These are phyloP conservation scores for Myotis myotis DNA, from an alignment of 2,797 vertebrate species.

Conservation along the genomic window DNA sequence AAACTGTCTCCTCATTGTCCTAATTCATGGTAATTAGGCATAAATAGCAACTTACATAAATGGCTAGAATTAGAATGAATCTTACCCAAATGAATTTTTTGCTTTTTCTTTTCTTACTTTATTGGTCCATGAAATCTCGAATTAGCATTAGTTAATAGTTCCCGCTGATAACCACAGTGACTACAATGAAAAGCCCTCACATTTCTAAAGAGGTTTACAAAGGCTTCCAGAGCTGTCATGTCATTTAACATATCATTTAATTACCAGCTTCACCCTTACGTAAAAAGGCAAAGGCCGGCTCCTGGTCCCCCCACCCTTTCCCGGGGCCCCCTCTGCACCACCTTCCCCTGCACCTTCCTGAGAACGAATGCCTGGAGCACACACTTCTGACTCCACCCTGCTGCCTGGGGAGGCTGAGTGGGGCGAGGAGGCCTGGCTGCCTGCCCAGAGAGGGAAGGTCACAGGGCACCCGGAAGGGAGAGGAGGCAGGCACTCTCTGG, in stretches of 20 bases:
- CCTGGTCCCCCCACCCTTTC: too few relatives aligned
- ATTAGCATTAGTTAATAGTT: not conserved
- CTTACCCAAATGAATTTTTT: not conserved
- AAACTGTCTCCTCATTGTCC: not conserved
- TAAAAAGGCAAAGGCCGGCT: not conserved
- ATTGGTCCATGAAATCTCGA: not conserved
- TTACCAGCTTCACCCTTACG: not conserved
- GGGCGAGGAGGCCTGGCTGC: not conserved
- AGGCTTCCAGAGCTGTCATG: not conserved
- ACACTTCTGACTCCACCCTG: not conserved
- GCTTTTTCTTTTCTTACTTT: not conserved
- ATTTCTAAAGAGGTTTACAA: not conserved
- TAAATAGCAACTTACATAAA: not conserved
- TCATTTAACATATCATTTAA: not conserved
- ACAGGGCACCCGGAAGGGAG: accelerated
- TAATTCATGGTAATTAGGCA: not conserved
- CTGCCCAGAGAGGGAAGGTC: not conserved
- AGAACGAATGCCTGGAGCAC: not conserved
- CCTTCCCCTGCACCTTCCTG: not conserved
- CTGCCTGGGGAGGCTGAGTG: not conserved
- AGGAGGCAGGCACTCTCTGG: not conserved
- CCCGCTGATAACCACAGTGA: not conserved
- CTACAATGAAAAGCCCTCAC: not conserved
- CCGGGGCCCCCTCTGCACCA: not conserved
- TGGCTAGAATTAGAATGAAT: not conserved